Evolutionary conservation across 2,797 vertebrate genomes (phyloP).

Genomic region (Anniella stebbinsi): DNA sequence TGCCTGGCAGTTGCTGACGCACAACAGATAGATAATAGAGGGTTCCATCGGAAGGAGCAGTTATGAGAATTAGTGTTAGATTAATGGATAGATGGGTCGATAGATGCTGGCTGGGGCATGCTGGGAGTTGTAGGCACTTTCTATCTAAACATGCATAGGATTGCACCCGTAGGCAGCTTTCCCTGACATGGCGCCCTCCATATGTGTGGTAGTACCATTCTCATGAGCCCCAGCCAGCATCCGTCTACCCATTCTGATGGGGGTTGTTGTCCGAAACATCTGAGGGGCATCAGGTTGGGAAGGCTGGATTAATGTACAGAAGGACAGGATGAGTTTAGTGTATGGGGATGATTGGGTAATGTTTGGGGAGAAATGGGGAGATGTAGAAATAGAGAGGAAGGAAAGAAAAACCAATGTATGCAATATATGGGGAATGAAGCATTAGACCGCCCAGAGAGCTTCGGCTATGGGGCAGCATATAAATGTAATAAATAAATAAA

Average conservation of each 20-base stretch:
- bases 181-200: neutral
- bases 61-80: neutral
- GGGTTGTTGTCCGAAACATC: neutral
- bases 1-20: neutral
- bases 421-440: neutral
- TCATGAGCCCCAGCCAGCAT: too few relatives aligned
- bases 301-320: neutral
- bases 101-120: neutral
- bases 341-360: neutral
- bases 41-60: neutral
- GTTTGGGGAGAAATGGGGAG: neutral
- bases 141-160: too few relatives aligned
- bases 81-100: neutral
- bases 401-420: neutral
- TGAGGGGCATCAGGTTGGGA: neutral
- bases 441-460: too few relatives aligned
- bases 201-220: neutral
- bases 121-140: too few relatives aligned
- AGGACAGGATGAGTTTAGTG: neutral
- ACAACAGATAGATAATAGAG: neutral
- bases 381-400: neutral
- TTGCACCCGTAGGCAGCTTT: neutral
- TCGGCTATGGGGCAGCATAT: too few relatives aligned
- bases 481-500: too few relatives aligned
- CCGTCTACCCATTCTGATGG: neutral